Conservation (phyloP, 1,140 invertebrate species). For the Polyergus mexicanus region DNA sequence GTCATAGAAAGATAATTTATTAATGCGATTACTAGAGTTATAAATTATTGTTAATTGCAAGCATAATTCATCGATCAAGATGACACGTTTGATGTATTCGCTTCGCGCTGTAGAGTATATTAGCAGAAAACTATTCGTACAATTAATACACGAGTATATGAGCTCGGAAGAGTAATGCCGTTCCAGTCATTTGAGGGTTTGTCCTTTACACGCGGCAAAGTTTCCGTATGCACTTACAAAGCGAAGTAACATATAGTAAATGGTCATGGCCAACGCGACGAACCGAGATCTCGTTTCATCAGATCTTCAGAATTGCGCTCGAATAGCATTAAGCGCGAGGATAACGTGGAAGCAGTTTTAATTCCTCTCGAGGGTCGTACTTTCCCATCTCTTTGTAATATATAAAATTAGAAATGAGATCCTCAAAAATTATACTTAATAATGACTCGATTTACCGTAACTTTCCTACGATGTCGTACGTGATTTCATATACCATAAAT, state of each 20-base stretch:
- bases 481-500: constrained; percentile 2
- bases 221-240: constrained; percentile 51
- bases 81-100: constrained; percentile 45
- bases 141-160: constrained; percentile 36
- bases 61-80: constrained; percentile 47
- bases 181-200: constrained; percentile 68
- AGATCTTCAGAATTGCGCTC: constrained; percentile 68
- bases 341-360: constrained; percentile 62
- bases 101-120: constrained; percentile 24
- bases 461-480: neutral
- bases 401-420: neutral
- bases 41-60: constrained; percentile 10
- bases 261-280: constrained; percentile 64
- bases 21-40: constrained; percentile 2
- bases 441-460: neutral
- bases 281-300: constrained; percentile 71
- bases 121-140: constrained; percentile 36
- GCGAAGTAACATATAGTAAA: constrained; percentile 69
- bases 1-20: constrained; percentile 31
- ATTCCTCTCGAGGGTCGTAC: constrained; percentile 7
- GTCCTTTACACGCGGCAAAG: constrained; percentile 56
- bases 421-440: neutral
- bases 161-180: constrained; percentile 52
- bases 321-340: constrained; percentile 60
- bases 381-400: neutral